A percentile compares a stretch with the other conserved stretches of the same genome.
These are phyloP conservation scores for Paramormyrops kingsleyae DNA, from an alignment of 2,113 vertebrate genomes.

Conservation along the genomic window DNA sequence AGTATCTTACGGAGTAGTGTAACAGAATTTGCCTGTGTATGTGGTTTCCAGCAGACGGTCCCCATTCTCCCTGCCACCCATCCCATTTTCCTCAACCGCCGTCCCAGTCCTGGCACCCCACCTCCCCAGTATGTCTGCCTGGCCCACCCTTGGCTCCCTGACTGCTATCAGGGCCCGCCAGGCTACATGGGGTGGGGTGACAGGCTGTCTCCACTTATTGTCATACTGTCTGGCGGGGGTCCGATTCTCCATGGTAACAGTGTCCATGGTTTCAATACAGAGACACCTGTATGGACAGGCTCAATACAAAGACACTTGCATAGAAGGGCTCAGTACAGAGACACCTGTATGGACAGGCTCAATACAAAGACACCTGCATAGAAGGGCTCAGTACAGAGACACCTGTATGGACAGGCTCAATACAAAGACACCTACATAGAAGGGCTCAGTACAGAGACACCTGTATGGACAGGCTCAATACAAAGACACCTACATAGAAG, in stretches of 20 bases:
- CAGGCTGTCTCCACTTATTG: not conserved
- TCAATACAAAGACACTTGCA: not conserved
- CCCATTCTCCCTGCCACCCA: not conserved
- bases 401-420: not conserved
- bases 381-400: too few relatives aligned
- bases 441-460: not conserved
- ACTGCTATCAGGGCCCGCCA: not conserved
- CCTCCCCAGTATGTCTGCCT: conserved; percentile 27
- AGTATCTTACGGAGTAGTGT: not conserved
- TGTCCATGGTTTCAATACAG: not conserved
- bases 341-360: not conserved
- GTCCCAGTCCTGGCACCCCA: conserved; percentile 16
- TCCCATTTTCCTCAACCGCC: not conserved
- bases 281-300: not conserved
- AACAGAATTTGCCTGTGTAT: not conserved
- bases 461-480: not conserved
- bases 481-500: too few relatives aligned
- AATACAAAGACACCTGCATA: too few relatives aligned
- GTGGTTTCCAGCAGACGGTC: not conserved
- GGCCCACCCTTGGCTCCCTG: conserved; percentile 19
- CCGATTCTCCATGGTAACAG: not conserved
- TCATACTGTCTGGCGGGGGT: not conserved
- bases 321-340: not conserved
- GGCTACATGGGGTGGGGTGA: not conserved
- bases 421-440: not conserved